phyloP scores from a whole-genome alignment of 2,797 vertebrate genomes.

The Yasuhikotakia modesta region DNA sequence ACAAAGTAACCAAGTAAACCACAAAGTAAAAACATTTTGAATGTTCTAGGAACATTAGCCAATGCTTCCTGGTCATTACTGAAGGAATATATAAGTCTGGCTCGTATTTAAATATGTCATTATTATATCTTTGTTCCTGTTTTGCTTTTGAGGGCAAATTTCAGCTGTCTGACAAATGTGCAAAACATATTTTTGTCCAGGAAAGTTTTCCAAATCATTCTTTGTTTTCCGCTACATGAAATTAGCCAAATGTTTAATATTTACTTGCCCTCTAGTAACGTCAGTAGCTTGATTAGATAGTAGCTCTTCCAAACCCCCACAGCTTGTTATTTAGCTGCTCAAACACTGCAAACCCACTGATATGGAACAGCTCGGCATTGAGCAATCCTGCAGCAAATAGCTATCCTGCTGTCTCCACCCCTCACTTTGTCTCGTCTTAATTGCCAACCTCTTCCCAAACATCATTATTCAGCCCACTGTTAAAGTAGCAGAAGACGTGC shows the following conservation, averaged over 20 bases:
- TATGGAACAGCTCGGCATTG: constrained; percentile 15
- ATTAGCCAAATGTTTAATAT: not conserved
- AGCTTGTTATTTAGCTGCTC: constrained; percentile 1
- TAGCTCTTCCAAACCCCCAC: not conserved
- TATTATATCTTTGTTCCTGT: not conserved
- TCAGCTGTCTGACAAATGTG: not conserved
- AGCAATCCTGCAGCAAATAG: constrained; percentile 28
- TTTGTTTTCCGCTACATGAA: not conserved
- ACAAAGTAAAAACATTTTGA: no score
- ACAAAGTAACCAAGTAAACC: no score
- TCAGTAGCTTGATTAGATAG: not conserved
- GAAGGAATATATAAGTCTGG: not conserved
- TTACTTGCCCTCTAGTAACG: not conserved
- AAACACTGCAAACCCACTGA: not conserved
- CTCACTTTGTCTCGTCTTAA: constrained; percentile 32
- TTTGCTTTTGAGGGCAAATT: not conserved
- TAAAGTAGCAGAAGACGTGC: constrained; percentile 48
- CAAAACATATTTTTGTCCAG: not conserved
- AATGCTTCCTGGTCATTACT: not conserved
- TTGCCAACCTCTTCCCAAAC: constrained; percentile 42
- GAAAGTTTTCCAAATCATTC: not conserved
- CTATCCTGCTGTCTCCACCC: constrained; percentile 27
- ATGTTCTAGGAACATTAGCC: no score
- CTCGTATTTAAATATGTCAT: not conserved
- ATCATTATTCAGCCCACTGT: constrained; percentile 55